These are phyloP conservation scores for Discoglossus pictus DNA, from an alignment of 2,797 vertebrate species.

Conservation along the genomic window DNA sequence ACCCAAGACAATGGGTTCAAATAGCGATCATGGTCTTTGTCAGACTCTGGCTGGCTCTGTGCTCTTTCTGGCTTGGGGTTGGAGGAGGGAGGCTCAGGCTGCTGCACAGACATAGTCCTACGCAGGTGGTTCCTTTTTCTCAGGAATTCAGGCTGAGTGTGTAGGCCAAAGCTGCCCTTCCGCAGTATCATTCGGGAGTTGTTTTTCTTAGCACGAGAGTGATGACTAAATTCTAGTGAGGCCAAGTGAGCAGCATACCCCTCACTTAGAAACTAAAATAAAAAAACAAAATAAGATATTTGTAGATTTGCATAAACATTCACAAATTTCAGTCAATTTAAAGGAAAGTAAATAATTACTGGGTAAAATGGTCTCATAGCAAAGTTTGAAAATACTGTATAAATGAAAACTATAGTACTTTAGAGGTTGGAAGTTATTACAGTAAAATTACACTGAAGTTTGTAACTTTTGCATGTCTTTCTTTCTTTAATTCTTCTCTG, in stretches of 20 bases:
- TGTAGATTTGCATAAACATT: too few species aligned
- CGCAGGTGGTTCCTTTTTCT: constrained; percentile 94
- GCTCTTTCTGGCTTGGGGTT: constrained; percentile 95
- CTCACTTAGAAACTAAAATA: constrained; percentile 88
- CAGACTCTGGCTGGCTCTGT: constrained; percentile 95
- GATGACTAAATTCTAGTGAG: constrained; percentile 86
- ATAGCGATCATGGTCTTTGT: constrained; percentile 85
- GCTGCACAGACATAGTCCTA: constrained; percentile 95
- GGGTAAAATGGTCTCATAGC: too few species aligned
- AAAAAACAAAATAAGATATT: too few species aligned
- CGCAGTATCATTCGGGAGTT: constrained; percentile 91
- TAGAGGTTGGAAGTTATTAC: too few species aligned
- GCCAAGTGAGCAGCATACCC: constrained; percentile 94
- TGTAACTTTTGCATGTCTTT: too few species aligned
- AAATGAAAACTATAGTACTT: too few species aligned
- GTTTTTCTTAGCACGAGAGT: constrained; percentile 90
- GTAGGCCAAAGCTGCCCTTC: constrained; percentile 93
- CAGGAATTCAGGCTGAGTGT: constrained; percentile 92
- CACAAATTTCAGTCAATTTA: not conserved
- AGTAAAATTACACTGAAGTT: too few species aligned
- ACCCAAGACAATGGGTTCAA: constrained; percentile 71
- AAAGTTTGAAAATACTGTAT: too few species aligned
- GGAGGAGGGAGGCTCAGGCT: constrained; percentile 85
- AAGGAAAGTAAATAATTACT: not conserved
- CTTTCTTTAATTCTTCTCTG: too few species aligned